Evolutionary conservation across 2,888 invertebrate genomes (phyloP), one percentile per base, ranked within the genome.

Genomic region (Rhingia campestris): DNA sequence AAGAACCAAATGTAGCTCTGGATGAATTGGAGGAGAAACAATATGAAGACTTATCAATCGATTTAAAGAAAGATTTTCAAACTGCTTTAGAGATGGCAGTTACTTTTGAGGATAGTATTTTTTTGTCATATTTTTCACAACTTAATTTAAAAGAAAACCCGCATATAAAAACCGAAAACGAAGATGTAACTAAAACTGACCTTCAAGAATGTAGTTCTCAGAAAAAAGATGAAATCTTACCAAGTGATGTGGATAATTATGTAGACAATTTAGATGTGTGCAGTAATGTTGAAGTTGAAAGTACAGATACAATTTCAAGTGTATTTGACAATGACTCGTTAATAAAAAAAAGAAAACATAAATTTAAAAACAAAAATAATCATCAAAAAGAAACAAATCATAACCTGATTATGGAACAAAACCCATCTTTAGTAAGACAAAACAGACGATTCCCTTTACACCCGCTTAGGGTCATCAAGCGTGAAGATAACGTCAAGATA

Each of bases 381-480:
- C 88, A 88, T 35, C 88, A 88, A 4, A 90, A 91, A 75, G 90
- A 90, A 30, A 9, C 59, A 76, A 88, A 86, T 4, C 87, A 89
- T 7, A 88, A 89, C 82, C 90, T 90, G 58, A 88, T 88, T 0
- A 49, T 86, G 49, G 89, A 88, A 88, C 81, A 91, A 88, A 88
- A 90, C 88, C 81, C 87, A 47, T 35, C 94, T 93, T 70, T 70
- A 92, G 94, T 47, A 90, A 93, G 87, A 91, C 94, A 90, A 86
- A 95, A 95, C 88, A 92, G 95, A 75, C 91, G 95, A 33, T 95
- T 95, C 89, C 94, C 94, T 0, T 87, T 89, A 37, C 88, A 89
- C 12, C 89, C 81, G 89, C 90, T 86, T 88, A 91, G 89, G 53
- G 88, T 91, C 3, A 88, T 92, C 3, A 95, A 94, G 90, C 93